phyloP scores from a whole-genome alignment of 30 jellyfish, hydroid and myxozoan genomes.

The Cassiopea andromeda region DNA sequence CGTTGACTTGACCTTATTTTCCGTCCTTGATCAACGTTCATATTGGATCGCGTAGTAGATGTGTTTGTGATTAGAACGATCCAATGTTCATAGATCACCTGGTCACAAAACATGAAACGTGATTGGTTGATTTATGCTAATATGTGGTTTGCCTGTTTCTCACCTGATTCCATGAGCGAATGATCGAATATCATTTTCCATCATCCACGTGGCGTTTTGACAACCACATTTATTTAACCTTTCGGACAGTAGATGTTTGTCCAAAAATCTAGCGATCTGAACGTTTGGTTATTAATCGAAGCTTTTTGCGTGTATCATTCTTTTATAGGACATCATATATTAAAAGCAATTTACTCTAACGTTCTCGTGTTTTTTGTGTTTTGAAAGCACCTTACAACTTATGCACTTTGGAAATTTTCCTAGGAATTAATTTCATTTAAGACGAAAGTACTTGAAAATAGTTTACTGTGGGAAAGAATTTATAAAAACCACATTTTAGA shows the following conservation, averaged over 20 bases:
- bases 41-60: neutral
- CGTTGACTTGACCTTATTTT: no score
- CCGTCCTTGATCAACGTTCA: no score
- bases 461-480: neutral
- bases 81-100: neutral
- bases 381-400: no score
- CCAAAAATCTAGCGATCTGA: no score
- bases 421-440: neutral
- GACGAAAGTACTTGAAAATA: neutral
- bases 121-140: neutral
- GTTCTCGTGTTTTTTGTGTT: no score
- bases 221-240: no score
- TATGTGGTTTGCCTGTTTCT: neutral
- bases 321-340: no score
- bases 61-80: neutral
- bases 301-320: no score
- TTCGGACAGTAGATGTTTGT: no score
- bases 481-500: neutral
- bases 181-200: neutral
- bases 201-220: no score
- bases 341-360: no score
- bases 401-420: neutral
- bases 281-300: no score
- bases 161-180: neutral
- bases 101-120: neutral